Percentiles rank a stretch among this genome's conserved stretches.
Conservation (phyloP, 2,797 vertebrate genomes). For the Natrix natrix region DNA sequence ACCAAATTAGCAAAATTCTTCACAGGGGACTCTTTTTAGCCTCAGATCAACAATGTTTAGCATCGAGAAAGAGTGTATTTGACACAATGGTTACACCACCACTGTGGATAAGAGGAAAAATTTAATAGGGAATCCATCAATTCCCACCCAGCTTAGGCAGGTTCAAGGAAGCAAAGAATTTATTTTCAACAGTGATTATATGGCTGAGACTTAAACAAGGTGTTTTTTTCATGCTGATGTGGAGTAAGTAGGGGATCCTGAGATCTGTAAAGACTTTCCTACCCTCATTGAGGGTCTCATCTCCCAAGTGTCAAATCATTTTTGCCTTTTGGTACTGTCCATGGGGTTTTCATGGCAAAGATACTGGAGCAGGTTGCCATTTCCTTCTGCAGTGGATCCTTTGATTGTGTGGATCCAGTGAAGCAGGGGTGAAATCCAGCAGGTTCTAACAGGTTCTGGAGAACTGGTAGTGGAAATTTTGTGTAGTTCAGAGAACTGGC, state of each 20-base stretch:
- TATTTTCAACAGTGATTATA: not conserved
- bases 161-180: not conserved
- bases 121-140: not conserved
- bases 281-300: not conserved
- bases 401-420: no score
- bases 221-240: not conserved
- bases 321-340: no score
- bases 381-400: no score
- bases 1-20: not conserved
- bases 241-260: not conserved
- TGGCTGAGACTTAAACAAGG: not conserved
- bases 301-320: no score
- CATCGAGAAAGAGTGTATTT: not conserved
- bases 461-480: no score
- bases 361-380: no score
- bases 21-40: not conserved
- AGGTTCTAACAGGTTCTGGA: no score
- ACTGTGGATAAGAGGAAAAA: not conserved
- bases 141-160: not conserved
- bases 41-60: not conserved
- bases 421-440: no score
- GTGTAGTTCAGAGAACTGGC: no score
- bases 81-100: not conserved
- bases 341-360: no score
- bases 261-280: not conserved